phyloP scores from a whole-genome alignment of 2,888 invertebrate species.

The Ochropacha duplaris region DNA sequence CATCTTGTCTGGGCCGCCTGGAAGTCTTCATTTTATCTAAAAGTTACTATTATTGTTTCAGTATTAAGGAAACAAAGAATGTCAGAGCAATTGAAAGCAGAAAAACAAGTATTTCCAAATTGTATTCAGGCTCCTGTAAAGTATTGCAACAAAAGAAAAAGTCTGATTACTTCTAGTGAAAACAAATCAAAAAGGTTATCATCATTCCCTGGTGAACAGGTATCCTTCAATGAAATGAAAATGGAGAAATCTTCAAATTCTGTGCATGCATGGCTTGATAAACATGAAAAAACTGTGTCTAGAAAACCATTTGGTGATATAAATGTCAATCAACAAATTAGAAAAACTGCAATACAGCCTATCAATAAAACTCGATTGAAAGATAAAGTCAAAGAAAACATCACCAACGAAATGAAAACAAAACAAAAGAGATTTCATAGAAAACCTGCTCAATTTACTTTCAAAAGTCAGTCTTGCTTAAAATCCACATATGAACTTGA shows the following conservation, averaged over 20 bases:
- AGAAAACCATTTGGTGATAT: constrained; percentile 65
- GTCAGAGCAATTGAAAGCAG: constrained; percentile 62
- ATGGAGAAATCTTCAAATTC: constrained; percentile 57
- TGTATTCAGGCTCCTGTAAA: constrained; percentile 70
- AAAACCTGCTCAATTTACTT: neutral
- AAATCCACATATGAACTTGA: constrained; percentile 8
- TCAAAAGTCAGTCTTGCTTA: neutral
- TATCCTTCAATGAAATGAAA: constrained; percentile 29
- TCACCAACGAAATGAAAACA: neutral
- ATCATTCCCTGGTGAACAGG: constrained; percentile 54
- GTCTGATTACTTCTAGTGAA: constrained; percentile 24
- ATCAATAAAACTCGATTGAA: neutral
- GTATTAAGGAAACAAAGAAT: constrained; percentile 54
- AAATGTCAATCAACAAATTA: constrained; percentile 46
- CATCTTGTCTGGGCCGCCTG: no score
- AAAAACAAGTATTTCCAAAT: constrained; percentile 70
- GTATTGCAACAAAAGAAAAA: constrained; percentile 69
- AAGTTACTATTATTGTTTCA: constrained; percentile 36
- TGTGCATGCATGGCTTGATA: constrained; percentile 66
- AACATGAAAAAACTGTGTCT: constrained; percentile 37
- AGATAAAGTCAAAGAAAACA: neutral
- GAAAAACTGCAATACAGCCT: constrained; percentile 9
- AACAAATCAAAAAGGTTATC: constrained; percentile 50
- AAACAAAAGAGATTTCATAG: neutral
- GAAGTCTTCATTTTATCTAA: no score